Evolutionary conservation across 2,888 invertebrate genomes (phyloP).

Genomic region (Augochlorella aurata): DNA sequence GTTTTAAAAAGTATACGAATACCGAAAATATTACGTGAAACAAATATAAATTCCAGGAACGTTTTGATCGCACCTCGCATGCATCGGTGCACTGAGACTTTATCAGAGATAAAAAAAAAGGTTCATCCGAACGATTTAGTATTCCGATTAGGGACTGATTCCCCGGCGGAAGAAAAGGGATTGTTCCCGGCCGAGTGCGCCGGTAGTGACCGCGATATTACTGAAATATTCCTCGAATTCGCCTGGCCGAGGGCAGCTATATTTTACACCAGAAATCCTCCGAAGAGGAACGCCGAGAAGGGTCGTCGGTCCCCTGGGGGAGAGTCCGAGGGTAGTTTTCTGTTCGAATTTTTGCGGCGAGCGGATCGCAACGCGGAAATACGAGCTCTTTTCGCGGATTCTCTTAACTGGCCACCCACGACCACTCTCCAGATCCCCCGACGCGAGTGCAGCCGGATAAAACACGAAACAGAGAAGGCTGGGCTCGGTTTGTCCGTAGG

Average conservation of each 20-base stretch:
- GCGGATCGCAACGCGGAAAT: constrained; percentile 4
- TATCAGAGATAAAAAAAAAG: background rate
- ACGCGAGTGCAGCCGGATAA: constrained; percentile 25
- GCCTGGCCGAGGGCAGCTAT: background rate
- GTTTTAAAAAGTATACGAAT: too few species aligned
- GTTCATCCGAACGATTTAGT: background rate
- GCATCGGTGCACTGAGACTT: background rate
- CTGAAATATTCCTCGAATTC: constrained; percentile 21
- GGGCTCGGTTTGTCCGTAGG: background rate
- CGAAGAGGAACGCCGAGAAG: constrained; percentile 13
- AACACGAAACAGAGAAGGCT: constrained; percentile 43
- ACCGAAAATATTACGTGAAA: too few species aligned
- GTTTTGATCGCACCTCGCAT: background rate
- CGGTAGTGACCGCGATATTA: constrained; percentile 26
- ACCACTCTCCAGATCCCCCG: constrained; percentile 8
- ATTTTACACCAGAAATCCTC: constrained; percentile 35
- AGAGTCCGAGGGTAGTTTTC: background rate
- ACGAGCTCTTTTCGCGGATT: constrained; percentile 26
- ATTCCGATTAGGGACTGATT: constrained; percentile 1
- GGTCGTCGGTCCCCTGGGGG: constrained; percentile 1
- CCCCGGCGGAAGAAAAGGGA: background rate
- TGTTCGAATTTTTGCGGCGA: constrained; percentile 57
- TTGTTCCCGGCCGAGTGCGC: constrained; percentile 6
- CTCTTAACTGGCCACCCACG: constrained; percentile 33
- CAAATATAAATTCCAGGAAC: background rate